phyloP scores from a whole-genome alignment of 2,888 invertebrate genomes.

The Alitta virens region DNA sequence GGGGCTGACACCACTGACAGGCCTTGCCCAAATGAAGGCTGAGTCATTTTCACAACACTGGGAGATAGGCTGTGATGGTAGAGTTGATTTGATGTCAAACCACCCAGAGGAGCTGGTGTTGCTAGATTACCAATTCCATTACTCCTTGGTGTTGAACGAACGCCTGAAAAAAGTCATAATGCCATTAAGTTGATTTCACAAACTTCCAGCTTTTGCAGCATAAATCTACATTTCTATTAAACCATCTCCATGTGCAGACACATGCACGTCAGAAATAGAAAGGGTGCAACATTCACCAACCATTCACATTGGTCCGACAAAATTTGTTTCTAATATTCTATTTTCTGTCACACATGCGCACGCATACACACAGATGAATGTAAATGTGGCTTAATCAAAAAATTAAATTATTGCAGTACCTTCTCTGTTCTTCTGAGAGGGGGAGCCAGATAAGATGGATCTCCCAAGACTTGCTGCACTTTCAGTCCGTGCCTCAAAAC shows the following conservation, averaged over 20 bases:
- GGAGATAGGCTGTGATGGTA: slow-evolving; percentile 20
- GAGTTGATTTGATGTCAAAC: not conserved
- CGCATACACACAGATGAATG: too few relatives aligned
- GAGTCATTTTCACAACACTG: slow-evolving; percentile 13
- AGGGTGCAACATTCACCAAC: too few relatives aligned
- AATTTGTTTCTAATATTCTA: too few relatives aligned
- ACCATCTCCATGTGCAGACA: too few relatives aligned
- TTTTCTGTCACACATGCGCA: too few relatives aligned
- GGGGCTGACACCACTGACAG: slow-evolving; percentile 55
- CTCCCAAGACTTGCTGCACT: slow-evolving; percentile 14
- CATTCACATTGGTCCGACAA: too few relatives aligned
- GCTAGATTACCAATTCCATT: not conserved
- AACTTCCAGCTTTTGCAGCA: too few relatives aligned
- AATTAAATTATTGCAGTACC: too few relatives aligned
- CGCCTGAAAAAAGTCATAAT: slow-evolving; percentile 5
- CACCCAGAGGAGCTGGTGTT: not conserved
- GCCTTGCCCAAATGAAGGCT: slow-evolving; percentile 21
- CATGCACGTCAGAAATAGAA: too few relatives aligned
- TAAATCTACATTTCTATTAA: too few relatives aligned
- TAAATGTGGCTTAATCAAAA: too few relatives aligned
- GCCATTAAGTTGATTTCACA: too few relatives aligned
- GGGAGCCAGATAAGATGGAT: not conserved
- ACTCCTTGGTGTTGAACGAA: slow-evolving; percentile 15
- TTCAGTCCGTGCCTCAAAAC: slow-evolving; percentile 19
- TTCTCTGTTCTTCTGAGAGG: slow-evolving; percentile 11